Evolutionary conservation across 2,113 vertebrate genomes (phyloP).

Genomic region (Craseonycteris thonglongyai): DNA sequence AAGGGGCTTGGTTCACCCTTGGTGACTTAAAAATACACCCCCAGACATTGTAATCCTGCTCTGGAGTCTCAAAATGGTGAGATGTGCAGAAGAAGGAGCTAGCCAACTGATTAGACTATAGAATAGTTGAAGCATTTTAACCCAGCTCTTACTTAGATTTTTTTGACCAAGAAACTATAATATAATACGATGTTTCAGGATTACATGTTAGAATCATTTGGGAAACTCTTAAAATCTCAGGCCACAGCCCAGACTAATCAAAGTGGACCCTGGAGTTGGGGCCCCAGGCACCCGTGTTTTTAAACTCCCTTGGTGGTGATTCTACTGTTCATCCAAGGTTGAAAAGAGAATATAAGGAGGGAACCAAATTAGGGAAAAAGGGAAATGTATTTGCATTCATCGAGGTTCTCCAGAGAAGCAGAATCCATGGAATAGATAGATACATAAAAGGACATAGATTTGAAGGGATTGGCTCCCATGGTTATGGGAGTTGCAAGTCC

Average conservation of each 20-base stretch:
- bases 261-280: not conserved
- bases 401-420: not conserved
- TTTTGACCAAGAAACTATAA: not conserved
- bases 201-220: not conserved
- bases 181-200: not conserved
- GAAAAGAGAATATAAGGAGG: not conserved
- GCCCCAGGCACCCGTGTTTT: not conserved
- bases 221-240: not conserved
- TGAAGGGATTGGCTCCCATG: not conserved
- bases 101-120: not conserved
- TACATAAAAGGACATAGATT: not conserved
- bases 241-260: not conserved
- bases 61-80: conserved; percentile 33
- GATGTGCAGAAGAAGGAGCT: not conserved
- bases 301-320: not conserved
- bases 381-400: not conserved
- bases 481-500: not conserved
- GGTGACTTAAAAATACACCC: conserved; percentile 13
- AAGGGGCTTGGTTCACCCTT: not conserved
- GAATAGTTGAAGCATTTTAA: not conserved
- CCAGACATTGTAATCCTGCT: conserved; percentile 51
- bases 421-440: not conserved
- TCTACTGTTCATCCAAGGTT: not conserved
- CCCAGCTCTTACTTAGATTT: not conserved
- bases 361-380: not conserved